phyloP scores from a whole-genome alignment of 2,888 invertebrate genomes.

The Callosobruchus maculatus region DNA sequence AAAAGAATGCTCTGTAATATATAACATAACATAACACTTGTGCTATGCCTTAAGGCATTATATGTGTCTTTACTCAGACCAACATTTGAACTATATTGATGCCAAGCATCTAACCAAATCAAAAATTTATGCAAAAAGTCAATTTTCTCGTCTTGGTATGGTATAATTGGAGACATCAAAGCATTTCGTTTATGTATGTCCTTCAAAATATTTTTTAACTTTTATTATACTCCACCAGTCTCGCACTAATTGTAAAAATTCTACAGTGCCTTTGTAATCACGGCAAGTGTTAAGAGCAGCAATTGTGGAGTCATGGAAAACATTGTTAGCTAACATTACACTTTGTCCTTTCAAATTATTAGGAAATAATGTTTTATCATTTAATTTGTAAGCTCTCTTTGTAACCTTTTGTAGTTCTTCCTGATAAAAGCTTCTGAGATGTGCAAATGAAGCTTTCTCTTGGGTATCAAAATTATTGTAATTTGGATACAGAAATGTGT shows the following conservation, averaged over 20 bases:
- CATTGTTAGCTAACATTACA: conserved; percentile 12
- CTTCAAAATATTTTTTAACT: conserved; percentile 12
- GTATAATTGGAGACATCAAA: conserved; percentile 4
- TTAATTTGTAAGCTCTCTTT: conserved; percentile 13
- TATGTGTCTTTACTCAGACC: conserved; percentile 13
- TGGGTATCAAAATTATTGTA: too few relatives aligned
- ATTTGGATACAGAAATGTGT: too few relatives aligned
- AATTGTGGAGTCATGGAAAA: conserved; percentile 16
- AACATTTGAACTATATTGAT: conserved; percentile 7
- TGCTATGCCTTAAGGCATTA: conserved; percentile 9
- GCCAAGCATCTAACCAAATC: conserved; percentile 16
- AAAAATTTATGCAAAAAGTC: conserved; percentile 10
- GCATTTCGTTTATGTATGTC: conserved; percentile 15
- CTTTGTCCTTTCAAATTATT: conserved; percentile 15
- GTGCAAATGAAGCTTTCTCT: too few relatives aligned
- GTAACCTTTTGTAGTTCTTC: too few relatives aligned
- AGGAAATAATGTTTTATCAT: conserved; percentile 15
- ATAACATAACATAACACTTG: conserved; percentile 13
- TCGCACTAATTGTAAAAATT: conserved; percentile 15
- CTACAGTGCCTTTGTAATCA: conserved; percentile 9
- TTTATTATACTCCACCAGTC: conserved; percentile 22
- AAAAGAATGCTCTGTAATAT: conserved; percentile 9
- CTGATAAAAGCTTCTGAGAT: too few relatives aligned
- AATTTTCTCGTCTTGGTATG: neutral
- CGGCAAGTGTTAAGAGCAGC: conserved; percentile 9